Evolutionary conservation across 2,888 invertebrate species (phyloP).

Genomic region (Arge pagana): DNA sequence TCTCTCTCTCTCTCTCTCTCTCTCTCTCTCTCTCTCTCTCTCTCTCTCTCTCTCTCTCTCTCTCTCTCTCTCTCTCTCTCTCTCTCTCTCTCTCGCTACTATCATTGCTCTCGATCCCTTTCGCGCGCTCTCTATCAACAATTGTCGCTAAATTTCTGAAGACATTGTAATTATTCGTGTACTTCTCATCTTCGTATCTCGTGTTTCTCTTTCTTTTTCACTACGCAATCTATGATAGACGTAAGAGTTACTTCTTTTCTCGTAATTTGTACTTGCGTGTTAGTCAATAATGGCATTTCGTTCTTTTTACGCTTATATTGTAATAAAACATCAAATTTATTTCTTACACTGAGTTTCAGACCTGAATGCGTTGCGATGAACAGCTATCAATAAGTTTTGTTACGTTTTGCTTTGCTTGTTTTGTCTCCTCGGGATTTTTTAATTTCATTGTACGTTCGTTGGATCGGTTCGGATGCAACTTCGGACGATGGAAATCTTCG

Average conservation of each 20-base stretch:
- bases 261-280: slow-evolving; percentile 58
- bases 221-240: slow-evolving; percentile 52
- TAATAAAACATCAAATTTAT: slow-evolving; percentile 44
- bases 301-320: slow-evolving; percentile 40
- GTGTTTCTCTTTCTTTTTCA: slow-evolving; percentile 19
- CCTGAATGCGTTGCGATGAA: slow-evolving; percentile 53
- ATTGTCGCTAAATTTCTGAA: slow-evolving; percentile 15
- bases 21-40: slow-evolving; percentile 8
- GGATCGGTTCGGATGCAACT: no score
- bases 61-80: slow-evolving; percentile 22
- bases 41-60: slow-evolving; percentile 27
- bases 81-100: slow-evolving; percentile 11
- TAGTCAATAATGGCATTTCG: slow-evolving; percentile 54
- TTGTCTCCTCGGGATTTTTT: not conserved
- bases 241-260: slow-evolving; percentile 45
- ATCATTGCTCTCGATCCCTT: slow-evolving; percentile 20
- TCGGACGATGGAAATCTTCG: no score
- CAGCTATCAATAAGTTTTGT: slow-evolving; percentile 39
- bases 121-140: slow-evolving; percentile 17
- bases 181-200: not conserved
- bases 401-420: slow-evolving; percentile 41
- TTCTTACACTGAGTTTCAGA: slow-evolving; percentile 49
- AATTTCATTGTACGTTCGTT: no score
- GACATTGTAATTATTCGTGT: slow-evolving; percentile 14
- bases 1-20: slow-evolving; percentile 10